Base-by-base conservation (phyloP, 2,797 vertebrate genomes). In the Brachyrhaphis roseni region DNA sequence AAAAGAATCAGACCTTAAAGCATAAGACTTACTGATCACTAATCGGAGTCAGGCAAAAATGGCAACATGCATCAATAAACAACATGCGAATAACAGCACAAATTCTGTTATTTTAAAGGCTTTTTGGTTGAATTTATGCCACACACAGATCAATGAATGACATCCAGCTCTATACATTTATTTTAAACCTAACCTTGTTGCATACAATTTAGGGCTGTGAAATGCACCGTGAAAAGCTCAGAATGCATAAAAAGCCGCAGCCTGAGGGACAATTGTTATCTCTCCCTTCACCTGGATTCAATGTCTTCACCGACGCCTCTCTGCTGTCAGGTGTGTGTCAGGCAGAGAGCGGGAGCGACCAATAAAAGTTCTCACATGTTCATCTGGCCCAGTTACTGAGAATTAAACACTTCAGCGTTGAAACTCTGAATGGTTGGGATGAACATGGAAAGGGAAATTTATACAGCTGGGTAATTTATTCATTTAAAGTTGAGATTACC, bases 211-310 rank as follows among this genome's bases (percentile, higher is more conserved):
- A 16, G 34, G 10, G 45, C 43, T 36, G 59, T 76, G 28, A 64
- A 64, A 76, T 47, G 62, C 23, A 45, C 45, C 75, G 34, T 64
- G 28, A 66, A 47, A 36, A 76, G 59, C 59, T 76, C 31, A 76
- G 28, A 49, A 64, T 36, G 34, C 57, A 47, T 31, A 45, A 20
- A 66, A 64, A 76, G 18, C 41, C 20, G 2, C 28, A 34, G 57
- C 41, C 74, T 76, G 41, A 13, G 57, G 57, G 57, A 34, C 41
- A 64, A 76, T 31, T 28, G 28, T 66, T 66, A 76, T 47, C 55
- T 49, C n/a, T 49, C 45, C 31, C 31, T 36, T 66, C 57, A 76
- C 75, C 75, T 66, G 75, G 75, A 66, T 49, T 39, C 41, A 13
- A 1, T 45, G 74, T 41, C 47, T 39, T 64, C 75, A 47, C 45